Conservation (phyloP, 2,113 vertebrate genomes). For the Deroptyus accipitrinus region DNA sequence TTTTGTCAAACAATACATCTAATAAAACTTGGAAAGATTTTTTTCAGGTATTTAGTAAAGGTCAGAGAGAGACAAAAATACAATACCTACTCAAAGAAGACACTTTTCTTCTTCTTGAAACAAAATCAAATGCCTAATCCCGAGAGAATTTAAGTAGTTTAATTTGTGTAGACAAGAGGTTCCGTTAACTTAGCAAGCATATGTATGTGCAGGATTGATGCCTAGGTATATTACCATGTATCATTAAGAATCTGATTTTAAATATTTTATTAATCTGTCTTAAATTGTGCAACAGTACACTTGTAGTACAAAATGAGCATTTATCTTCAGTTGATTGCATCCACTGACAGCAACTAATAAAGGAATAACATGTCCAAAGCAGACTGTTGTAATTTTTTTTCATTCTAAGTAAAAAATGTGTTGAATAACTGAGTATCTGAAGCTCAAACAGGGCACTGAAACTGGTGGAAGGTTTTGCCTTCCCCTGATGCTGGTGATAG, state of each 20-base stretch:
- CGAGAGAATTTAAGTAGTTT: background rate
- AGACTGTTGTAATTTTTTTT: background rate
- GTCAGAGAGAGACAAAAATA: background rate
- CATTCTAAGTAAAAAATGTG: background rate
- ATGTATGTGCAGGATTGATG: background rate
- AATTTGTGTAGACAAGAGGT: background rate
- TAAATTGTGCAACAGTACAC: background rate
- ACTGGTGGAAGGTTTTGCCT: background rate
- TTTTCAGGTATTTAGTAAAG: background rate
- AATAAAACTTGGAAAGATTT: background rate
- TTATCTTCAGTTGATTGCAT: background rate
- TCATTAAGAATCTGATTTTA: constrained; percentile 18
- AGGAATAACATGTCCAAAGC: background rate
- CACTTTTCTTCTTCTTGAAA: background rate
- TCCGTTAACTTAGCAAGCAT: background rate
- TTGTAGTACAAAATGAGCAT: background rate
- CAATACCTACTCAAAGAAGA: background rate
- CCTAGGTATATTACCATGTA: background rate
- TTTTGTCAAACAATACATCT: background rate
- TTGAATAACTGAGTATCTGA: background rate
- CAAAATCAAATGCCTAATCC: background rate
- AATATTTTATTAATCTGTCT: background rate
- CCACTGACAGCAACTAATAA: background rate
- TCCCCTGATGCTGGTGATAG: background rate
- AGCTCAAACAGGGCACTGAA: background rate